Conservation (phyloP, 2,797 vertebrate genomes). For the Nannoperca obscura region DNA sequence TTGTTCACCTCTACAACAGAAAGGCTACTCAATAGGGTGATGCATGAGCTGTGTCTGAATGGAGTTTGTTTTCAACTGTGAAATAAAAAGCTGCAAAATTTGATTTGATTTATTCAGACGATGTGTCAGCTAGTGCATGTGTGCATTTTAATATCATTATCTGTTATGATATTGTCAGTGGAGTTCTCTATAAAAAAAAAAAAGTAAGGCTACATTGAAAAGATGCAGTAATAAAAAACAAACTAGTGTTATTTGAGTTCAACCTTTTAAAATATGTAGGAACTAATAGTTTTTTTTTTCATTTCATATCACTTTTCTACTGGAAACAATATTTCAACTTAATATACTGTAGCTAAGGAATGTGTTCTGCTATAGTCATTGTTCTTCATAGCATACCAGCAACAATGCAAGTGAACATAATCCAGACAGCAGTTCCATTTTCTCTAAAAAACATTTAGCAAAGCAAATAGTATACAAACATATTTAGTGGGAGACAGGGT, state of each 20-base stretch:
- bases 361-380: background rate
- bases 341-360: background rate
- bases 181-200: conserved; percentile 35
- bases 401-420: background rate
- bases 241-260: background rate
- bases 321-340: background rate
- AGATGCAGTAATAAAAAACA: no score
- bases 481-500: background rate
- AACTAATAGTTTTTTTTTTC: background rate
- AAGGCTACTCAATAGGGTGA: conserved; percentile 29
- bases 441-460: background rate
- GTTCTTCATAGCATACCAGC: background rate
- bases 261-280: background rate
- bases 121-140: conserved; percentile 18
- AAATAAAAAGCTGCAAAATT: conserved; percentile 47
- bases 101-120: conserved; percentile 28
- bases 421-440: background rate
- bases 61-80: conserved; percentile 25
- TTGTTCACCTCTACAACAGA: conserved; percentile 21
- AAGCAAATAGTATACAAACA: background rate
- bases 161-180: conserved; percentile 11
- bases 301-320: background rate
- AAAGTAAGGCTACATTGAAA: background rate
- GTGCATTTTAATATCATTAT: conserved; percentile 30
- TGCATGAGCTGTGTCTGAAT: conserved; percentile 22